Percentiles rank a stretch among this genome's conserved stretches.
These are phyloP conservation scores for Penaeus japonicus DNA, from an alignment of 1,140 invertebrate genomes.

Conservation along the genomic window DNA sequence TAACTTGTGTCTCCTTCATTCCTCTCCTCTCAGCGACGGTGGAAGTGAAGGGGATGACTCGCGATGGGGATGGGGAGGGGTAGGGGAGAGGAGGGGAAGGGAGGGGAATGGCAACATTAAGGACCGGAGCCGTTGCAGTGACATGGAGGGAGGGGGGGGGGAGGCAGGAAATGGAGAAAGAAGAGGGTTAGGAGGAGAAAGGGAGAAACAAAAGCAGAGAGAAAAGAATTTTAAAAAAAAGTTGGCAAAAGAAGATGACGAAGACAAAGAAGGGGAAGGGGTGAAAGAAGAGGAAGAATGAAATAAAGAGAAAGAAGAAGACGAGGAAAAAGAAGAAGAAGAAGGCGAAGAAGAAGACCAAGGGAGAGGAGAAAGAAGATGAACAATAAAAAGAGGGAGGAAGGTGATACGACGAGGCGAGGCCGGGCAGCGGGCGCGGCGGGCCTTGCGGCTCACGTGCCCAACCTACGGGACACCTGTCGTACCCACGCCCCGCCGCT, in stretches of 20 bases:
- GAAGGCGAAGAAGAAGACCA: not conserved
- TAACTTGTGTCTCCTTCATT: not conserved
- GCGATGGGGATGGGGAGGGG: not conserved
- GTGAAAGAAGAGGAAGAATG: not conserved
- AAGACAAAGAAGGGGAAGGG: not conserved
- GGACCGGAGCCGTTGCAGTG: too few species aligned
- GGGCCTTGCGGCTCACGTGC: too few species aligned
- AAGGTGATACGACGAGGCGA: not conserved
- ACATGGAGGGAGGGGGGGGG: too few species aligned
- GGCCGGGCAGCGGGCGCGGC: not conserved
- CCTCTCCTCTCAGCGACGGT: too few species aligned
- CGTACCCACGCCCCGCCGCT: too few species aligned
- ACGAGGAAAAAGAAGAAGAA: not conserved
- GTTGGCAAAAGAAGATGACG: too few species aligned
- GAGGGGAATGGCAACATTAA: not conserved
- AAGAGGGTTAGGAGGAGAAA: too few species aligned
- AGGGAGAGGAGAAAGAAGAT: not conserved
- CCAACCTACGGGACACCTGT: too few species aligned
- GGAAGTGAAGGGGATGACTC: not conserved
- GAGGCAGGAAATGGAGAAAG: too few species aligned
- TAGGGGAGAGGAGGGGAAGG: not conserved
- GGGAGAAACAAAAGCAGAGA: too few species aligned
- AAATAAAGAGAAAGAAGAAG: not conserved
- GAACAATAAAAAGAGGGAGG: too few species aligned
- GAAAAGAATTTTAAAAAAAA: too few species aligned